Evolutionary conservation across 2,797 vertebrate species (phyloP), one percentile per base, ranked within the genome.

Genomic region (Emydoidea blandingii): DNA sequence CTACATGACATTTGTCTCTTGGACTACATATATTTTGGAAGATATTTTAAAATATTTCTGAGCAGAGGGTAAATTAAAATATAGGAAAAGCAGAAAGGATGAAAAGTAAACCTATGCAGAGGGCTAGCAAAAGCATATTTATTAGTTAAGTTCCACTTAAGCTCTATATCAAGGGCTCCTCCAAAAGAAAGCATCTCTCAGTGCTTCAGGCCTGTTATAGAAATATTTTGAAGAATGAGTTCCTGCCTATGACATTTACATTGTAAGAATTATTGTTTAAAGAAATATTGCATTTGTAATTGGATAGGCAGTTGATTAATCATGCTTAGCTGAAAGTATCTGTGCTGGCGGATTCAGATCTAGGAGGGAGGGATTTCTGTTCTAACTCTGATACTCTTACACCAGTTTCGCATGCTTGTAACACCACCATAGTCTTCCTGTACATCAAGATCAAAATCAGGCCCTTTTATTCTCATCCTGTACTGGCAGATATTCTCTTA

Each of bases 161-260:
- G 88, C 34, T 85, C 29, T 41, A 49, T 68, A 83, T 89, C 3
- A 31, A 91, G 41, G 52, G 9, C n/a, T 89, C 80, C 81, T 54
- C 92, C 65, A 74, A 89, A 89, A 80, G 37, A 78, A 49, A 83
- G 54, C 31, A 87, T 76, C 82, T 93, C 59, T 91, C 49, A 68
- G 44, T 50, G n/a, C 29, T 49, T 82, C 72, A 91, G 47, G 15
- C 72, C 15, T 79, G 88, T 72, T 84, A 18, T 7, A 56, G 74
- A 84, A 74, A 47, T 29, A 78, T 78, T 49, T 49, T 78, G 74
- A 78, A 49, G 65, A 72, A 44, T 4, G 78, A 79, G 74, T 8
- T 3, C 52, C 53, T 44, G 7, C 15, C 18, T 1, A 23, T 34
- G 80, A 81, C 49, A 83, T 79, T 78, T 57, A 2, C 15, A 8